A percentile compares a stretch with the other conserved stretches of the same genome.
phyloP scores from a whole-genome alignment of 1,140 invertebrate species.

The Chionoecetes opilio region DNA sequence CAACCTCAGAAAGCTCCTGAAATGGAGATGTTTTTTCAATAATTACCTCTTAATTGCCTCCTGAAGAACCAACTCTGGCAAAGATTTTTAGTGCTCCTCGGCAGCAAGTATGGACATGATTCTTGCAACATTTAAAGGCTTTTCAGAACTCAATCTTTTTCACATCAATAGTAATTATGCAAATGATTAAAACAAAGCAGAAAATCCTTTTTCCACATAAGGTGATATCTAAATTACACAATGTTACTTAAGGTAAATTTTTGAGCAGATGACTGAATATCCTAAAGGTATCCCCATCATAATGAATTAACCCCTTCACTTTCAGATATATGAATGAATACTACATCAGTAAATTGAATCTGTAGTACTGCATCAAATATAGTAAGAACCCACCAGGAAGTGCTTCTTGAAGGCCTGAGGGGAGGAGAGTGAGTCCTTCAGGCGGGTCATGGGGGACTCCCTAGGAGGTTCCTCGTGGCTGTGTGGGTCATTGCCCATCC shows the following conservation, averaged over 20 bases:
- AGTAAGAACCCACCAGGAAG: constrained; percentile 88
- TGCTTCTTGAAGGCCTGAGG: constrained; percentile 95
- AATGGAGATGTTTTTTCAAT: constrained; percentile 62
- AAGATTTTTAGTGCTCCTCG: too few species aligned
- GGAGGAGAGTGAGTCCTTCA: constrained; percentile 95
- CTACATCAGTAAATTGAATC: neutral
- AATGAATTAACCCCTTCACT: neutral
- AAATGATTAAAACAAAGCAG: too few species aligned
- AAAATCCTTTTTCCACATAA: too few species aligned
- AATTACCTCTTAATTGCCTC: too few species aligned
- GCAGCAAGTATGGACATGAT: too few species aligned
- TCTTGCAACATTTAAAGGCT: too few species aligned
- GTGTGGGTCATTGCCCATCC: constrained; percentile 87
- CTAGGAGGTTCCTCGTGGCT: constrained; percentile 60
- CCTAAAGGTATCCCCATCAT: neutral
- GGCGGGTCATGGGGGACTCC: constrained; percentile 88
- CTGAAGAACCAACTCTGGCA: too few species aligned
- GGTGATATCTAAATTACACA: too few species aligned
- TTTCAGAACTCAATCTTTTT: too few species aligned
- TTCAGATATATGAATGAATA: neutral
- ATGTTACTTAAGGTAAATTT: too few species aligned
- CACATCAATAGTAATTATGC: too few species aligned
- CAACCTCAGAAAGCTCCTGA: constrained; percentile 95
- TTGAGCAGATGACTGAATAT: too few species aligned
- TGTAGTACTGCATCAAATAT: neutral